A percentile compares a stretch with the other conserved stretches of the same genome.
phyloP scores from a whole-genome alignment of 1,140 invertebrate genomes.

The Onthophagus taurus region DNA sequence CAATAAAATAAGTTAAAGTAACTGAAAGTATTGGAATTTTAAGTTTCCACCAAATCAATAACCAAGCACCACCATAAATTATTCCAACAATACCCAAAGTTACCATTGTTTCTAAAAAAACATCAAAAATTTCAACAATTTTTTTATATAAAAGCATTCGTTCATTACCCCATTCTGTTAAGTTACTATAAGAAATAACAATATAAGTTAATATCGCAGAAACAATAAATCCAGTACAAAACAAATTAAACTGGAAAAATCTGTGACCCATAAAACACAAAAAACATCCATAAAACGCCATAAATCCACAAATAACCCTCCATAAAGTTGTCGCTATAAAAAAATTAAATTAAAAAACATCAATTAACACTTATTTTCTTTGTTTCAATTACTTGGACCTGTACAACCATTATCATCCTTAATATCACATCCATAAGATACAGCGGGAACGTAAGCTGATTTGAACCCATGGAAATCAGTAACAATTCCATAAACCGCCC shows the following conservation, averaged over 20 bases:
- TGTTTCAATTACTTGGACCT: constrained; percentile 32
- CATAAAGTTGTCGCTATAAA: constrained; percentile 39
- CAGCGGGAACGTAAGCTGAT: constrained; percentile 55
- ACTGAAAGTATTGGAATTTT: constrained; percentile 48
- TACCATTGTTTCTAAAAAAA: constrained; percentile 3
- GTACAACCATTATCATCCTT: constrained; percentile 39
- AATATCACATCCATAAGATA: constrained; percentile 55
- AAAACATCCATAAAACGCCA: constrained; percentile 50
- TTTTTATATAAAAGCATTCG: background rate
- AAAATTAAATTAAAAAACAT: constrained; percentile 1
- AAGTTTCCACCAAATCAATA: constrained; percentile 46
- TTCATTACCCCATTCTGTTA: constrained; percentile 1
- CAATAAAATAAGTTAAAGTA: constrained; percentile 42
- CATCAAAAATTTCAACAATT: no score
- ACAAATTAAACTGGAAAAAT: constrained; percentile 38
- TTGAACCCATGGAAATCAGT: constrained; percentile 42
- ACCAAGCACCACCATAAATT: constrained; percentile 43
- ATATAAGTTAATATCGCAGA: constrained; percentile 32
- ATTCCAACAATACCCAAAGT: constrained; percentile 17
- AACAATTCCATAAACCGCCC: constrained; percentile 51
- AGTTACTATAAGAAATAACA: constrained; percentile 35
- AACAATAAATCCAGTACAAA: constrained; percentile 19
- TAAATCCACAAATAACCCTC: constrained; percentile 39
- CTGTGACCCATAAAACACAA: constrained; percentile 50
- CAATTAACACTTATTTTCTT: constrained; percentile 1